Evolutionary conservation across 2,113 vertebrate genomes (phyloP).

Genomic region (Nesogale talazaci): DNA sequence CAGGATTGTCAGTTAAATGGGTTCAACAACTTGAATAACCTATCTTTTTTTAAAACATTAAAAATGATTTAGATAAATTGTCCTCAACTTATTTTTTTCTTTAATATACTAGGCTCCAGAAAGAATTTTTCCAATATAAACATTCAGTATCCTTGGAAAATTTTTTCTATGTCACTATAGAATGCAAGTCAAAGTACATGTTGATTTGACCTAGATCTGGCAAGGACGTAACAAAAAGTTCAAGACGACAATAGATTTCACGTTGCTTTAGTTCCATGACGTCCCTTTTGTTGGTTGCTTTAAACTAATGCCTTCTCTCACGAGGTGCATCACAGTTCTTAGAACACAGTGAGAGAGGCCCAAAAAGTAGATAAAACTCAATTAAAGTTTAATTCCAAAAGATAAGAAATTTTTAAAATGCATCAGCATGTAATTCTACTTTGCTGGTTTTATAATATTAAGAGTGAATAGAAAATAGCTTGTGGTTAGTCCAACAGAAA

Average conservation of each 20-base stretch:
- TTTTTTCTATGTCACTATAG: constrained; percentile 56
- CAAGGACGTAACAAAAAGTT: constrained; percentile 52
- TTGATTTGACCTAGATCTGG: constrained; percentile 37
- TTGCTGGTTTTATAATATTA: constrained; percentile 48
- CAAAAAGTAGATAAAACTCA: constrained; percentile 49
- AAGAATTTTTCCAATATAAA: constrained; percentile 53
- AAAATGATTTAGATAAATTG: constrained; percentile 74
- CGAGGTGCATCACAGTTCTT: constrained; percentile 18
- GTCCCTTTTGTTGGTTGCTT: constrained; percentile 52
- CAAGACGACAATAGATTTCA: constrained; percentile 28
- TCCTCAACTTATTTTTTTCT: constrained; percentile 68
- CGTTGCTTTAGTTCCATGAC: background rate
- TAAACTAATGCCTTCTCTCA: constrained; percentile 50
- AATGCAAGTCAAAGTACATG: constrained; percentile 52
- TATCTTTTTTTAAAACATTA: constrained; percentile 60
- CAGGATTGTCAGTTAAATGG: constrained; percentile 78
- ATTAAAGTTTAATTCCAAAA: no score
- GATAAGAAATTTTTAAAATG: constrained; percentile 69
- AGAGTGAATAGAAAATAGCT: constrained; percentile 56
- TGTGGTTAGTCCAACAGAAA: constrained; percentile 61
- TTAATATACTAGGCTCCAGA: constrained; percentile 55
- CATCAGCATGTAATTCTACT: constrained; percentile 45
- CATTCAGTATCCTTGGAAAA: constrained; percentile 56
- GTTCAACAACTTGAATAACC: constrained; percentile 73
- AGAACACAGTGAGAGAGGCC: background rate